Evolutionary conservation across 1,140 invertebrate genomes (phyloP), one percentile per base, ranked within the genome.

Genomic region (Streblospio benedicti): DNA sequence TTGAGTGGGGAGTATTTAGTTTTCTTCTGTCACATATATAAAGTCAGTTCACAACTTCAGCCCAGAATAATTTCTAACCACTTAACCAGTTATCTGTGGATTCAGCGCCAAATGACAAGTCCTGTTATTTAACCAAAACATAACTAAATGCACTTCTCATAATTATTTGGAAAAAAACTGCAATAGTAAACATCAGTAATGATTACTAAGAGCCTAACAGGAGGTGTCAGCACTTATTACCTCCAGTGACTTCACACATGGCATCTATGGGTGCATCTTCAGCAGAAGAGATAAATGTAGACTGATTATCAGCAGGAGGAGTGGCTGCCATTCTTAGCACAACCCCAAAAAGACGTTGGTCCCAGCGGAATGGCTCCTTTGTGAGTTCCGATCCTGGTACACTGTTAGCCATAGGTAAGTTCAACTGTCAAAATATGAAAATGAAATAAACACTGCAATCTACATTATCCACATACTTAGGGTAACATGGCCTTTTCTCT

Each of bases 161-260:
- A n/a, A n/a, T n/a, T n/a, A n/a, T n/a, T n/a, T n/a, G n/a, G n/a
- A n/a, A n/a, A n/a, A n/a, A n/a, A n/a, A n/a, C n/a, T n/a, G n/a
- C n/a, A n/a, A n/a, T n/a, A n/a, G n/a, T n/a, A n/a, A n/a, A n/a
- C n/a, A n/a, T n/a, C n/a, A n/a, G n/a, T n/a, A n/a, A n/a, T n/a
- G n/a, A n/a, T n/a, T n/a, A n/a, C n/a, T n/a, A n/a, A n/a, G n/a
- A n/a, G n/a, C n/a, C n/a, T n/a, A n/a, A n/a, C n/a, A n/a, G n/a
- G 20, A 49, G 16, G 12, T 4, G 45, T n/a, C 23, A 57, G 31
- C 9, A 23, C 4, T 27, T 55, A 65, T 62, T 76, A 90, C 89
- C 95, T 78, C 94, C 95, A 3, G 94, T 98, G n/a, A 97, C 93
- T 83, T 97, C 93, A 81, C 95, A 98, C 91, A 98, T 96, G 1